phyloP scores from a whole-genome alignment of 2,113 vertebrate species.

The Lepidothrix coronata region DNA sequence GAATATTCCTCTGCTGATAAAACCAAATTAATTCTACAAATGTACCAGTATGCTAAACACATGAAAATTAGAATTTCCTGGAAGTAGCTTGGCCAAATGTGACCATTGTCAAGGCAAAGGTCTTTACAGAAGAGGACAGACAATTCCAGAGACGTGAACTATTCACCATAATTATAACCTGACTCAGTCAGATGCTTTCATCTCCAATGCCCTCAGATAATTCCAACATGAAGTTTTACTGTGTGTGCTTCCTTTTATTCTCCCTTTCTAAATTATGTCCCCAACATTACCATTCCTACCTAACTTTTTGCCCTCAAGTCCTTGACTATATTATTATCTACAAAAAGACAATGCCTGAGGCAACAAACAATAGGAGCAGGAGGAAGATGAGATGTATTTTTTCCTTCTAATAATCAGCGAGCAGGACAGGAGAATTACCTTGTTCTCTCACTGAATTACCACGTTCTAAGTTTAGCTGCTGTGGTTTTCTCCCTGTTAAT shows the following conservation, averaged over 20 bases:
- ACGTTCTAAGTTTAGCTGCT: not conserved
- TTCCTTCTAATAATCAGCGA: not conserved
- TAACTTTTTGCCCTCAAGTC: not conserved
- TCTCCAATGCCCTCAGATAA: not conserved
- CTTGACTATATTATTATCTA: not conserved
- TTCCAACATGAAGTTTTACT: not conserved
- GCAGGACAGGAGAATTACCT: not conserved
- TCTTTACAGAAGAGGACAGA: not conserved
- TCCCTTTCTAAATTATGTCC: not conserved
- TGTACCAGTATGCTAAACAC: not conserved
- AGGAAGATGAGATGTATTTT: not conserved
- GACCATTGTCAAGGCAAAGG: not conserved
- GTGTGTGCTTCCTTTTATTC: not conserved
- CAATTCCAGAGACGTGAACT: not conserved
- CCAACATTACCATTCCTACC: not conserved
- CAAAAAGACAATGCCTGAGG: not conserved
- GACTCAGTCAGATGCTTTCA: not conserved
- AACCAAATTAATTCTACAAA: not conserved
- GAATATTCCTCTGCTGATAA: not conserved
- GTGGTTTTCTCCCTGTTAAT: conserved; percentile 11
- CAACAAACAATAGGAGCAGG: not conserved
- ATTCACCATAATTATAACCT: not conserved
- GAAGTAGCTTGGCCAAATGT: not conserved
- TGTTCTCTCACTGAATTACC: not conserved
- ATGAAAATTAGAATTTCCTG: not conserved